phyloP scores from a whole-genome alignment of 2,797 vertebrate species.

The Acomys russatus region DNA sequence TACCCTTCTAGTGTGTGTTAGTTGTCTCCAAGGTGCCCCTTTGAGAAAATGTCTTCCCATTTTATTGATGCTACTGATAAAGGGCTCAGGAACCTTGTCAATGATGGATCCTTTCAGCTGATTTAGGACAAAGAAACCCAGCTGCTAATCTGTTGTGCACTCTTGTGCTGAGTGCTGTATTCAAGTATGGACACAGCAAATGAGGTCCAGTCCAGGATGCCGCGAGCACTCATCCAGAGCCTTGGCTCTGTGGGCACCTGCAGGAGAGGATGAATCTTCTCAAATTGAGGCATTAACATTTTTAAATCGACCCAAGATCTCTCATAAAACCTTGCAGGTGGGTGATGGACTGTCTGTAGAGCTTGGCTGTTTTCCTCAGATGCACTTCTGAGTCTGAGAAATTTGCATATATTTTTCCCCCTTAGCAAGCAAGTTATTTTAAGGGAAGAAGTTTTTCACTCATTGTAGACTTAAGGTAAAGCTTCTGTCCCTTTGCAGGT shows the following conservation, averaged over 20 bases:
- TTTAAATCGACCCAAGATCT: neutral
- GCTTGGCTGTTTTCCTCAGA: constrained; percentile 62
- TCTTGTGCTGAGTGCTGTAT: neutral
- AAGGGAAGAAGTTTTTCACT: neutral
- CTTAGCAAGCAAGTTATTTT: constrained; percentile 71
- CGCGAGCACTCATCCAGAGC: neutral
- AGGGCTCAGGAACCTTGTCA: neutral
- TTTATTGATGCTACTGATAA: neutral
- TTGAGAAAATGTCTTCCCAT: neutral
- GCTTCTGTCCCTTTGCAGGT: constrained; percentile 41
- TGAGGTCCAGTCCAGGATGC: neutral
- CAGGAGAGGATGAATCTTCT: neutral
- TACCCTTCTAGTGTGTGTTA: neutral
- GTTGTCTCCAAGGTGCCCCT: neutral
- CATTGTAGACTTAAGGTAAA: constrained; percentile 37
- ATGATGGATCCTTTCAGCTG: neutral
- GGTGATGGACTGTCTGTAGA: constrained; percentile 44
- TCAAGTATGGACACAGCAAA: neutral
- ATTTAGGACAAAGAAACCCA: neutral
- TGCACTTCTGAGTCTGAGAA: constrained; percentile 67
- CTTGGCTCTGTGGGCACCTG: neutral
- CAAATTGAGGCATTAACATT: constrained; percentile 31
- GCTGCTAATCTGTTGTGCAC: neutral
- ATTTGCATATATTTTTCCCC: constrained; percentile 16
- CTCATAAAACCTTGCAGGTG: constrained; percentile 17